A percentile compares a stretch with the other conserved stretches of the same genome.
Conservation (phyloP, 2,113 vertebrate genomes). For the Xiphias gladius region DNA sequence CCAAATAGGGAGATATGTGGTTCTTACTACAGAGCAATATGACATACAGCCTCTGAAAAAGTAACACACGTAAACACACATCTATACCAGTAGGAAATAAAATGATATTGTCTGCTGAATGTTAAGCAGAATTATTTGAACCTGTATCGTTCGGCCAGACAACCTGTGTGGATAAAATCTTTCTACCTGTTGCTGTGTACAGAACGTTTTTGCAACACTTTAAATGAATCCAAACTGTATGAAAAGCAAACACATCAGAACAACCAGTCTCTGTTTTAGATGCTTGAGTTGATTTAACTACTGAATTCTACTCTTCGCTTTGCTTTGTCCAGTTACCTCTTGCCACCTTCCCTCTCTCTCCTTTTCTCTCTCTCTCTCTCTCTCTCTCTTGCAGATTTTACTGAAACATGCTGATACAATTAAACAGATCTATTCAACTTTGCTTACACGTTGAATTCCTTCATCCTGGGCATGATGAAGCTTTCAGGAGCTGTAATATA, state of each 20-base stretch:
- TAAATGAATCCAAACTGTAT: background rate
- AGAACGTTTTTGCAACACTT: background rate
- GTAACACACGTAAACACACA: background rate
- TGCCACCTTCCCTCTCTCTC: constrained; percentile 9
- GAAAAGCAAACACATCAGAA: background rate
- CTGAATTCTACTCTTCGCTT: background rate
- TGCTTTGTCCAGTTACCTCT: background rate
- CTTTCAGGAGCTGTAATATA: constrained; percentile 82
- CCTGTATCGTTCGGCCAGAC: background rate
- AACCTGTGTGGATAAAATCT: background rate
- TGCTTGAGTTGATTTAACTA: constrained; percentile 6
- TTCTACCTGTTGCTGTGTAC: no score
- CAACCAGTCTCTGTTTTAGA: background rate
- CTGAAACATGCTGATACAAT: constrained; percentile 80
- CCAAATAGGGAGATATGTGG: background rate
- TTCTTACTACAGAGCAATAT: background rate
- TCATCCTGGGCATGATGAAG: constrained; percentile 76
- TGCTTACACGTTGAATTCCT: constrained; percentile 81
- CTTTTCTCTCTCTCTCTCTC: background rate
- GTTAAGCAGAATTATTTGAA: background rate
- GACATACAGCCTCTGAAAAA: no score
- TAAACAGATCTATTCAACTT: constrained; percentile 78
- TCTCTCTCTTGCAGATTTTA: constrained; percentile 5
- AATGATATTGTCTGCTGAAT: background rate
- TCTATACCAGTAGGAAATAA: background rate